Base-by-base conservation (phyloP, 2,888 invertebrate genomes). In the Melieria omissa region DNA sequence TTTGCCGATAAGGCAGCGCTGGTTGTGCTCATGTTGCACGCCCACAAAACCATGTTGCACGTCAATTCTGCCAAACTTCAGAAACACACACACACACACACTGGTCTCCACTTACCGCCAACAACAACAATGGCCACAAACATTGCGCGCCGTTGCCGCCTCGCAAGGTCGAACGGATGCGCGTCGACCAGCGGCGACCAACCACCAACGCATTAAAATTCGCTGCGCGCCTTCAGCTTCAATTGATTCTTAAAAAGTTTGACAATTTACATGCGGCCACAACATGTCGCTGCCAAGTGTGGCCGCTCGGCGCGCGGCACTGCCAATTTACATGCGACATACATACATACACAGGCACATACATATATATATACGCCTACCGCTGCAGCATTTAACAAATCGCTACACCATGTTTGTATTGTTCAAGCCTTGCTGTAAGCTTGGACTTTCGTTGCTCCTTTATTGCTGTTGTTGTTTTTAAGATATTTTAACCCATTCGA, bases 31-130 rank as follows among this genome's bases (percentile, higher is more conserved):
- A 86, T 86, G 85, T 86, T 84, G 82, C 79, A 82, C 86, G 86
- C 86, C 86, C 84, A 86, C 86, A 86, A 86, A 86, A 83, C 84
- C 85, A 82, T 86, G 86, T 86, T 84, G 83, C 82, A 81, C 82
- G 86, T 86, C 86, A 85, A 79, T 82, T 41, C 55, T 61, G n/a
- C 44, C 52, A 55, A 70, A 58, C 42, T 46, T 55, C 29, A 55
- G 65, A 55, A 65, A 68, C 70, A 72, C 66, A 65, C 5, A 12
- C 66, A 65, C 5, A 12, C 16, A 29, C 29, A 29, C 29, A 29
- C 29, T 29, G 29, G 5, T 12, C 10, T 29, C 49, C 41, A 49
- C 41, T 12, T 10, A 46, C 4, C 10, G 16, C 46, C 16, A n/a
- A 58, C 58, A 55, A 58, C 58, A 55, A 54, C 66, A 46, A 44